These are phyloP conservation scores for Lithosia quadra DNA, from an alignment of 2,888 invertebrate species.

Conservation along the genomic window DNA sequence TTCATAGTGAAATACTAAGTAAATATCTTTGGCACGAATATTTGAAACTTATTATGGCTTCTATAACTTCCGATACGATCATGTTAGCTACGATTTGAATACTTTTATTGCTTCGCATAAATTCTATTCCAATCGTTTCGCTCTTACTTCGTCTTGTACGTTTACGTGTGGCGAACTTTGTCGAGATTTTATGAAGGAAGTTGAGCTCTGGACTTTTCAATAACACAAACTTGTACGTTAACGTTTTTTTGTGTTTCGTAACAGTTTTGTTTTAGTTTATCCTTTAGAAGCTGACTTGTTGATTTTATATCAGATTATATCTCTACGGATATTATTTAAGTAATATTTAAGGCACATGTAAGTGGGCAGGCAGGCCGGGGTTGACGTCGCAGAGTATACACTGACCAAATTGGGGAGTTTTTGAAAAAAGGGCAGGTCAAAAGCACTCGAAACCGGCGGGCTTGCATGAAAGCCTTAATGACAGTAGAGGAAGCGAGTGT, in stretches of 20 bases:
- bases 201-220: constrained; percentile 28
- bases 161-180: constrained; percentile 22
- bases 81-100: constrained; percentile 20
- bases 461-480: no score
- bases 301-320: no score
- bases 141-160: constrained; percentile 25
- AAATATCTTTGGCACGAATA: neutral
- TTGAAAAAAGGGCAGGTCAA: no score
- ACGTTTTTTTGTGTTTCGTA: neutral
- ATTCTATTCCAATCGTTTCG: constrained; percentile 38
- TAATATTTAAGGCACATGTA: no score
- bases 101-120: constrained; percentile 40
- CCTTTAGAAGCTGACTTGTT: neutral
- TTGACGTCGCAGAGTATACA: no score
- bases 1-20: neutral
- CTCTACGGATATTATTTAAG: no score
- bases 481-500: no score
- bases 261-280: neutral
- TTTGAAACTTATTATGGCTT: neutral
- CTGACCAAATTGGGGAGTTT: no score
- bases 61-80: no score
- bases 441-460: no score
- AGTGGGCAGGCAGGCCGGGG: no score
- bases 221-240: constrained; percentile 18
- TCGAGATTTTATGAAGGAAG: constrained; percentile 28